Evolutionary conservation across 1,140 invertebrate genomes (phyloP).

Genomic region (Drosophila equinoxialis): DNA sequence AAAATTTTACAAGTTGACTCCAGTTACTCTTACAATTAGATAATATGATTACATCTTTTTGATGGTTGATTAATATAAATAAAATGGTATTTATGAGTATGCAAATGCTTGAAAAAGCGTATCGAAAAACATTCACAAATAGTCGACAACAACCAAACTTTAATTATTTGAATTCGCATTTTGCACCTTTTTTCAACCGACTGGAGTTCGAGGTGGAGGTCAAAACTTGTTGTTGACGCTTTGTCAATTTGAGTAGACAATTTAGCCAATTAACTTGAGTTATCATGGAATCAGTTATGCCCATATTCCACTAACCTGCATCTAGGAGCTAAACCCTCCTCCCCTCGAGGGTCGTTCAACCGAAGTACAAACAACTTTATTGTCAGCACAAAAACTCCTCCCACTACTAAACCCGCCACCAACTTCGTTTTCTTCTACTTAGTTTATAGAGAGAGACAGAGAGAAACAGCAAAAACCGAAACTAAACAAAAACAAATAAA

Average conservation of each 20-base stretch:
- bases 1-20: no score
- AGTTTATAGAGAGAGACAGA: background rate
- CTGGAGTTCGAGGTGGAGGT: background rate
- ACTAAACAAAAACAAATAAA: slow-evolving; percentile 9
- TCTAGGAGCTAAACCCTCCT: background rate
- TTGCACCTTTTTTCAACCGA: background rate
- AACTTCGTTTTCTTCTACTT: background rate
- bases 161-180: slow-evolving; percentile 4
- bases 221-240: slow-evolving; percentile 1
- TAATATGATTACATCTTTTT: no score
- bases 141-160: background rate
- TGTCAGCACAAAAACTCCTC: slow-evolving; percentile 9
- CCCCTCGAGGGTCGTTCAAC: background rate
- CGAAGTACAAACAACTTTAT: slow-evolving; percentile 5
- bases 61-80: no score
- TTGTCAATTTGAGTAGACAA: slow-evolving; percentile 21
- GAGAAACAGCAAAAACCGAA: background rate
- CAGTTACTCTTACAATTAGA: no score
- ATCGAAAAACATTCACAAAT: background rate
- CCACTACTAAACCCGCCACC: background rate
- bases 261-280: slow-evolving; percentile 25
- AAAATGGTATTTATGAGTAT: no score
- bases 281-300: slow-evolving; percentile 19
- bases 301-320: slow-evolving; percentile 9
- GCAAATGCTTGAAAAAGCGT: background rate